These are phyloP conservation scores for Panulirus ornatus DNA, from an alignment of 1,140 invertebrate species.

Conservation along the genomic window DNA sequence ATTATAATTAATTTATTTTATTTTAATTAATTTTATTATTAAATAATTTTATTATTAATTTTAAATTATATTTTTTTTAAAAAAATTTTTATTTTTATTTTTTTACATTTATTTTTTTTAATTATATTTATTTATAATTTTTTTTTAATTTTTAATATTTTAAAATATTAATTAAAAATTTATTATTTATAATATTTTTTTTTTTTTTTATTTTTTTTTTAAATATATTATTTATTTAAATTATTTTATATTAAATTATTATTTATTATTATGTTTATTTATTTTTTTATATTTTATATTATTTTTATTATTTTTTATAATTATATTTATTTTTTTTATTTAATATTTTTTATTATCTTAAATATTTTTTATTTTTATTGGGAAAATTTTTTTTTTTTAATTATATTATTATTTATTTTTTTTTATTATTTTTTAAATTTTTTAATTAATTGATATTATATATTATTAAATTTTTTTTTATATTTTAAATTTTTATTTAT, in stretches of 20 bases:
- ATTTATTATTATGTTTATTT: neutral
- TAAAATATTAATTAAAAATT: neutral
- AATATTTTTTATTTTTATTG: too few relatives aligned
- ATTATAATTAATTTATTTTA: too few relatives aligned
- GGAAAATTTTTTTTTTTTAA: neutral
- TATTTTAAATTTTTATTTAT: too few relatives aligned
- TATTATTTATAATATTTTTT: neutral
- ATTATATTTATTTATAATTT: too few relatives aligned
- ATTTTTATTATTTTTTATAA: neutral
- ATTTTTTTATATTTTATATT: too few relatives aligned
- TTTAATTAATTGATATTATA: neutral
- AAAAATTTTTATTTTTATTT: too few relatives aligned
- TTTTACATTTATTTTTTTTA: too few relatives aligned
- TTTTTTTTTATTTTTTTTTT: neutral
- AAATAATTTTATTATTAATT: too few relatives aligned
- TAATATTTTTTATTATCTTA: neutral
- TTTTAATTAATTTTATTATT: too few relatives aligned
- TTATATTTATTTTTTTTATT: neutral
- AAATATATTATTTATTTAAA: neutral
- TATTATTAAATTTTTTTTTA: too few relatives aligned
- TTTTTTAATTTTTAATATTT: too few relatives aligned
- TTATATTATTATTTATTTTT: neutral
- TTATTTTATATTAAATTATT: neutral
- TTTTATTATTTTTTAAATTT: neutral
- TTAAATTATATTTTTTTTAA: too few relatives aligned